These are phyloP conservation scores for Crotalus horridus DNA, from an alignment of 2,113 vertebrate genomes.

Conservation along the genomic window DNA sequence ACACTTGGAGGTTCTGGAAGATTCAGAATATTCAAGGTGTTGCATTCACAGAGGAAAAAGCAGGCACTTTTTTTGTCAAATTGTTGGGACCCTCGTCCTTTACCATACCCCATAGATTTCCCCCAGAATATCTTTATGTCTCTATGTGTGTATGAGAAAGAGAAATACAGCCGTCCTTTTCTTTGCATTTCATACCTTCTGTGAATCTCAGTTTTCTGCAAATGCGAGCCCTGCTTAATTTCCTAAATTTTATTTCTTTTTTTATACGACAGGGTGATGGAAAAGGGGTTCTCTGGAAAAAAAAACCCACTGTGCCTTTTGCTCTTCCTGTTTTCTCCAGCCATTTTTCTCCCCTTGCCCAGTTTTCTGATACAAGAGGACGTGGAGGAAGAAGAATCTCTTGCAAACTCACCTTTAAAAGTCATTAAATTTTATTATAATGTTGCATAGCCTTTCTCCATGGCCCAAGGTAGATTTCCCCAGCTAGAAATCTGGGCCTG, in stretches of 20 bases:
- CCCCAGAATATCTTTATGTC: not conserved
- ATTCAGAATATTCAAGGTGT: not conserved
- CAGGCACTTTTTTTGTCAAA: not conserved
- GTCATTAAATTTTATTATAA: not conserved
- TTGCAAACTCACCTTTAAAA: not conserved
- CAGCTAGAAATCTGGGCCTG: not conserved
- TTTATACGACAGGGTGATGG: not conserved
- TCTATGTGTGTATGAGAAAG: not conserved
- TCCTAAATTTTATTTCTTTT: not conserved
- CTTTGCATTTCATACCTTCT: not conserved
- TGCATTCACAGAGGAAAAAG: not conserved
- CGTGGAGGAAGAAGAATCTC: not conserved
- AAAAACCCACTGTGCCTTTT: not conserved
- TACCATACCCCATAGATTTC: not conserved
- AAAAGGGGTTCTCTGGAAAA: too few relatives aligned
- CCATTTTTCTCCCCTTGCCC: not conserved
- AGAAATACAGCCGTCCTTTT: not conserved
- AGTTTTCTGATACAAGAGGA: not conserved
- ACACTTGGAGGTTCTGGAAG: conserved; percentile 6
- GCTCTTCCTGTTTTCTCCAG: not conserved
- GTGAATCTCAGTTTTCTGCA: not conserved
- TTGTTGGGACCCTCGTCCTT: not conserved
- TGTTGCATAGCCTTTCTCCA: not conserved
- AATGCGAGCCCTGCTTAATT: not conserved
- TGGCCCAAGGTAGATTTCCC: not conserved